Base-by-base conservation (phyloP, 2,797 vertebrate genomes). In the Numenius phaeopus region DNA sequence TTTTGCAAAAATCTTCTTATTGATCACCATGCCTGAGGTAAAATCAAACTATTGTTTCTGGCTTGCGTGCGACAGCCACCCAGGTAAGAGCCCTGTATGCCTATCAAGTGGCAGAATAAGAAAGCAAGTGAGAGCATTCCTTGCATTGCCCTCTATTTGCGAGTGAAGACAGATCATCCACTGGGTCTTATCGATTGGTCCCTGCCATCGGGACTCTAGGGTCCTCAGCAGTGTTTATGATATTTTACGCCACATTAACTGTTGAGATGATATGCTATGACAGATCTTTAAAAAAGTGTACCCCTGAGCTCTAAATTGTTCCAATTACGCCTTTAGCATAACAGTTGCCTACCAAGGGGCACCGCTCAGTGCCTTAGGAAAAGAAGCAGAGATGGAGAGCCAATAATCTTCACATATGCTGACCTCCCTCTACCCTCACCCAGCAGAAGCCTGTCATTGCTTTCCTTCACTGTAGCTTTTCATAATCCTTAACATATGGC, bases 401-500 rank as follows among this genome's bases (percentile, higher is more conserved):
- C 90, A 88, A 94, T 97, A 95, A 96, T 83, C 30, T 24, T 64
- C 94, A 92, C 85, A 89, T 54, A 32, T 44, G 76, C 95, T 92
- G 95, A 98, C 97, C 96, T 98, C 94, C 84, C 65, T 95, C 95
- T 90, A 81, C 92, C 89, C 91, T 89, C 78, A 34, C 37, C 66
- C 20, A 58, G 91, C 70, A 90, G 79, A 57, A 66, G 49, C 88
- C 88, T 83, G 85, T 86, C 65, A 90, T 97, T 95, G 97, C 98
- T 97, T 96, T 97, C 97, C 95, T 95, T 96, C 96, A 85, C 97
- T 49, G 96, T 97, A 97, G 94, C 97, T 97, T 98, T 98, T 98
- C 97, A 97, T 98, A 98, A 99, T 98, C 98, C 98, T 98, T 97
- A 98, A 98, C 98, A 98, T 98, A 98, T 98, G 98, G 98, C 96